Percentiles rank a stretch among this genome's conserved stretches.
These are phyloP conservation scores for Xyrichtys novacula DNA, from an alignment of 2,797 vertebrate genomes.

Conservation along the genomic window DNA sequence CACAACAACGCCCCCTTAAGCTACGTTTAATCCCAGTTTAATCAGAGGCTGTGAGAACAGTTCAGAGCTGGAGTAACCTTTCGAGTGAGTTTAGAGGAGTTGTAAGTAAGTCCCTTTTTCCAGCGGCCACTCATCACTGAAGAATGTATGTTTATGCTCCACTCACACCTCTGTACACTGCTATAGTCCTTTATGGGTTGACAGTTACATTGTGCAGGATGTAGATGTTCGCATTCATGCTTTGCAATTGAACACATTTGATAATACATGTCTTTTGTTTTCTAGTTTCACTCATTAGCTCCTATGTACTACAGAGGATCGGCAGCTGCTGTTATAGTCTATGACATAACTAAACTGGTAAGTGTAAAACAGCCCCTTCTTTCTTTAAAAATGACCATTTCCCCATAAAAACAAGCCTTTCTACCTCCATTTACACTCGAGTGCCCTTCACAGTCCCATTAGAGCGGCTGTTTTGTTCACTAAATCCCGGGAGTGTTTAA, in stretches of 20 bases:
- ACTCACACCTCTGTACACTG: neutral
- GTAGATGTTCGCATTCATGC: neutral
- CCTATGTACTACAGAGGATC: slow-evolving; percentile 99
- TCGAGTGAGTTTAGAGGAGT: neutral
- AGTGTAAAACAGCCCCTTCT: slow-evolving; percentile 44
- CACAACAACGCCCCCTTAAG: neutral
- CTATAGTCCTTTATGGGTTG: neutral
- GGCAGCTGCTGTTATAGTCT: slow-evolving; percentile 96
- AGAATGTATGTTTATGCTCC: slow-evolving; percentile 26
- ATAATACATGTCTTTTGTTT: slow-evolving; percentile 30
- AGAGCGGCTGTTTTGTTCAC: slow-evolving; percentile 7
- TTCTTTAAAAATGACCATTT: neutral
- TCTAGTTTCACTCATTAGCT: slow-evolving; percentile 96
- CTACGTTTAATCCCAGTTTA: neutral
- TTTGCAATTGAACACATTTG: neutral
- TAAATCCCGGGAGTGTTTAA: slow-evolving; percentile 1
- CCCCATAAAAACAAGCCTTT: neutral
- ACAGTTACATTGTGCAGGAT: neutral
- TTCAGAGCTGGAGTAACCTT: neutral
- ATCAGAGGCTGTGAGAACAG: neutral
- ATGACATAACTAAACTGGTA: slow-evolving; percentile 99
- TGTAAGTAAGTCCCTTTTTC: slow-evolving; percentile 24
- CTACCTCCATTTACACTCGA: neutral
- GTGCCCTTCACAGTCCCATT: neutral
- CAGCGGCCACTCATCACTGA: slow-evolving; percentile 29